Percentiles rank a stretch among this genome's conserved stretches.
These are phyloP conservation scores for Cochlearius cochlearius DNA, from an alignment of 2,113 vertebrate species.

Conservation along the genomic window DNA sequence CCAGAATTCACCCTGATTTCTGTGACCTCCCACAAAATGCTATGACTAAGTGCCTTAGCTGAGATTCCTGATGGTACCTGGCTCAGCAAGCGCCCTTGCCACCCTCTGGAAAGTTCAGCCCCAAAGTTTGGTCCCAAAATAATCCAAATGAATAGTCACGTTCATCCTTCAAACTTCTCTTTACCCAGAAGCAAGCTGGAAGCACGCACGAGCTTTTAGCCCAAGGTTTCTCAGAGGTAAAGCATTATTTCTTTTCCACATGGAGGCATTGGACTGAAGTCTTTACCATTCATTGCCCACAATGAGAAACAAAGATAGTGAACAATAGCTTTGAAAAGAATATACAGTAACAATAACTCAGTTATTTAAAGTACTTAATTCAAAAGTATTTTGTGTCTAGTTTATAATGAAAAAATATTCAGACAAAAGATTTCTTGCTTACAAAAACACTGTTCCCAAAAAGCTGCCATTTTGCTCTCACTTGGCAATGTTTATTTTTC, in stretches of 20 bases:
- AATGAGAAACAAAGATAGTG: background rate
- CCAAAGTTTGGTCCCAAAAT: background rate
- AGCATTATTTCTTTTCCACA: background rate
- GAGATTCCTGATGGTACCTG: background rate
- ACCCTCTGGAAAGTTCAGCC: background rate
- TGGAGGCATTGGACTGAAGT: background rate
- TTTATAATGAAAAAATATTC: background rate
- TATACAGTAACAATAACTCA: background rate
- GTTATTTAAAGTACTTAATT: background rate
- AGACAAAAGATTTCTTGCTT: background rate
- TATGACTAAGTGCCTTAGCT: background rate
- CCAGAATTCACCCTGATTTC: background rate
- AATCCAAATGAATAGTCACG: accelerated
- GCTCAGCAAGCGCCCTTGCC: background rate
- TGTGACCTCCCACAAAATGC: background rate
- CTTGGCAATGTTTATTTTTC: background rate
- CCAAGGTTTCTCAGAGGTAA: background rate
- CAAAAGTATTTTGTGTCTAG: background rate
- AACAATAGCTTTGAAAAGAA: background rate
- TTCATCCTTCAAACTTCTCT: background rate
- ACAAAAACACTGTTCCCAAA: background rate
- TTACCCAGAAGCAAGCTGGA: background rate
- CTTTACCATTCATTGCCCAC: background rate
- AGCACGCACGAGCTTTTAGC: background rate
- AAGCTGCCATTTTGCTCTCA: background rate